Evolutionary conservation across 2,113 vertebrate species (phyloP).

Genomic region (Macrotus californicus): DNA sequence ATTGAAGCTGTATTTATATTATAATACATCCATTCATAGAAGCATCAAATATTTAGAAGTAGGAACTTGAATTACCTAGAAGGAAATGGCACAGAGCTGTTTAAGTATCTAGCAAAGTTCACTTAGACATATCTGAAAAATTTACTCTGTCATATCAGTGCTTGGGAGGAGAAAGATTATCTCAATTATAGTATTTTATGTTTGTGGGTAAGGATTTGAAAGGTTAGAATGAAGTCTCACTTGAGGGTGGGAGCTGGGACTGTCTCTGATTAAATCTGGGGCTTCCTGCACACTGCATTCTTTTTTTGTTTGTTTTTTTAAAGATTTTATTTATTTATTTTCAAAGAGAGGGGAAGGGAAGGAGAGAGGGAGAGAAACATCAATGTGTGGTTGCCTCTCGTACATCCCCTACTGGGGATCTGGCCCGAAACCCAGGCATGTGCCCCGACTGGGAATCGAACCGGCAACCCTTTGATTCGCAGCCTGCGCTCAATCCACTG

Average conservation of each 20-base stretch:
- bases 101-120: background rate
- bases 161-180: background rate
- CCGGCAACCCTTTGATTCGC: no score
- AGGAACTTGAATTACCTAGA: background rate
- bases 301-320: no score
- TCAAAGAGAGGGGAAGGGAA: no score
- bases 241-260: background rate
- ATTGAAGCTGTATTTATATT: background rate
- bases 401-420: no score
- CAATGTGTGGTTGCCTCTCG: no score
- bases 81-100: background rate
- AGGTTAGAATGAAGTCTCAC: background rate
- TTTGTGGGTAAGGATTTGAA: background rate
- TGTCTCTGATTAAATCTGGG: background rate
- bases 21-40: background rate
- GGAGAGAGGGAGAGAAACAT: no score
- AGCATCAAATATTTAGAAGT: background rate
- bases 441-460: no score
- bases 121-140: background rate
- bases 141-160: background rate
- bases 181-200: background rate
- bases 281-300: background rate
- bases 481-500: no score
- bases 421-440: no score
- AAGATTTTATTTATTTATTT: no score